Base-by-base conservation (phyloP, 2,888 invertebrate species). In the Stenoptilia bipunctidactyla region DNA sequence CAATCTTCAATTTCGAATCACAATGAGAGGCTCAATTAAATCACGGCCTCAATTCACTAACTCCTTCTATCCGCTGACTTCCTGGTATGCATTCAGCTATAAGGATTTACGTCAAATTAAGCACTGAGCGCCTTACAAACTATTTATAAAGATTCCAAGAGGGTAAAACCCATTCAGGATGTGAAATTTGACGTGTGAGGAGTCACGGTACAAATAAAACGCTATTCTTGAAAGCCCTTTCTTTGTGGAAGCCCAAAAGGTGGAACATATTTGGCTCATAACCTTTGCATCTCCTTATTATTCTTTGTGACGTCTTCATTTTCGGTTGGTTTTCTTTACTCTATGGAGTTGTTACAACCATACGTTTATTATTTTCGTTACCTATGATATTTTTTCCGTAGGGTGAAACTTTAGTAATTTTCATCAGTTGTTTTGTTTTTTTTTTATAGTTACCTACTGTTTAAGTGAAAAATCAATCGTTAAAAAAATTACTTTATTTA, bases 181-280 rank as follows among this genome's bases (percentile, higher is more conserved):
- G 79, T 79, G 79, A 77, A 83, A 83, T 83, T 82, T 77, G 80
- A 83, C 80, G 82, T 83, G 76, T 74, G 73, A 71, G 69, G 13
- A 63, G 69, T 67, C 51, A 47, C 36, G 37, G 36, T 56, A 60
- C 61, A 58, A 68, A 73, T 69, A 65, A 66, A 64, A 61, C 57
- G 55, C 49, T 51, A 48, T 48, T 34, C 30, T 30, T 42, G 49
- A 52, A 47, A 44, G 42, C 45, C 61, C 52, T 68, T 76, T 61
- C 52, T 68, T 76, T 76, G 76, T 80, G 62, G 43, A 43, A 49
- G 54, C 47, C 51, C 55, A 51, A 56, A 58, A 20, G 59, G 58
- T 58, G 54, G 60, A 58, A 68, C 65, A 66, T 63, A 70, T 68
- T 63, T 65, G 61, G 61, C 67, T 72, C 67, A 71, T 73, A 71